phyloP scores from a whole-genome alignment of 2,888 invertebrate genomes.

The Cataglyphis livida region DNA sequence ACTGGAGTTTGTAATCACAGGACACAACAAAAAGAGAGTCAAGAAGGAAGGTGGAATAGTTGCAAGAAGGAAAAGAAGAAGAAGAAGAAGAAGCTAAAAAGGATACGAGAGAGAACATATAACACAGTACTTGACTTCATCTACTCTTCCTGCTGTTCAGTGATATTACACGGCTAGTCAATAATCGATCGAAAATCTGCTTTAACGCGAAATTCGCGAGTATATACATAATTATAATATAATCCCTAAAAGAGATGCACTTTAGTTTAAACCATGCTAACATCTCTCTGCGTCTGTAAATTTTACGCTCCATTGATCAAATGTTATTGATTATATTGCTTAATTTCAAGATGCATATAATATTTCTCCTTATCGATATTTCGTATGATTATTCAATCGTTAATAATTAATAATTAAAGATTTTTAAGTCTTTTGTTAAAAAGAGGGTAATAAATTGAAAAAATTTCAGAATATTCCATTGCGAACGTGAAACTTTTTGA shows the following conservation, averaged over 20 bases:
- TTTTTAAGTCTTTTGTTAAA: neutral
- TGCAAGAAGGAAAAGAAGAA: neutral
- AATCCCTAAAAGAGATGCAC: neutral
- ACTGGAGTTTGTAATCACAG: constrained; percentile 63
- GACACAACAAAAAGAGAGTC: constrained; percentile 40
- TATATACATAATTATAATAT: constrained; percentile 10
- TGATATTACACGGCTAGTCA: constrained; percentile 16
- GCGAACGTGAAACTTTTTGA: neutral
- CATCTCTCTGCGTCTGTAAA: neutral
- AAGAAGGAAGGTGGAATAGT: constrained; percentile 7
- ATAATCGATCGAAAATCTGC: constrained; percentile 52
- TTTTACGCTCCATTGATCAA: neutral
- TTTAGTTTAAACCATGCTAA: neutral
- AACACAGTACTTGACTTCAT: constrained; percentile 46
- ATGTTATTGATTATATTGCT: neutral
- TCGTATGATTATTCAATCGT: neutral
- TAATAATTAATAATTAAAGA: constrained; percentile 3
- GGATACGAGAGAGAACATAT: constrained; percentile 10
- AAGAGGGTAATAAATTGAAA: neutral
- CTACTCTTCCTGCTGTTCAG: constrained; percentile 9
- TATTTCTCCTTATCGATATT: neutral
- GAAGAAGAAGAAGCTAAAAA: constrained; percentile 17
- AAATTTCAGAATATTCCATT: neutral
- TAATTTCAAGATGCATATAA: neutral
- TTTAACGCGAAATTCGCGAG: neutral